Base-by-base conservation (phyloP, 2,113 vertebrate genomes). In the Raja brachyura region DNA sequence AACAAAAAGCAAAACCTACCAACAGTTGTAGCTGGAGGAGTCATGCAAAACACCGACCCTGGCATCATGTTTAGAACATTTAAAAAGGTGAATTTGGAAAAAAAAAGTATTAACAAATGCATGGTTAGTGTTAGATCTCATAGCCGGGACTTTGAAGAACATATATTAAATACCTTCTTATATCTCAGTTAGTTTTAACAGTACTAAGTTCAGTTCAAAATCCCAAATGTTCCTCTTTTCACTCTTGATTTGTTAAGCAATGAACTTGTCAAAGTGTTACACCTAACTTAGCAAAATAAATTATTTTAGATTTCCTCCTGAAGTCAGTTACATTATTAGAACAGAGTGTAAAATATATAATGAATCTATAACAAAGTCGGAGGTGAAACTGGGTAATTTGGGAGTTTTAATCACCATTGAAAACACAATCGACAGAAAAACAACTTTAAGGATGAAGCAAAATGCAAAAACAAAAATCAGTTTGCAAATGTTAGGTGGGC, bases 31-130 rank as follows among this genome's bases (percentile, higher is more conserved):
- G 97, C 98, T 96, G 99, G 98, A 66, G 83, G 83, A 97, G 98
- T 98, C 98, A 99, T 99, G 98, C 99, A 99, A 97, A 99, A 99
- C 97, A 99, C 98, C 98, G 99, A 99, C 97, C 99, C 99, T 99
- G 97, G 95, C 96, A 97, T 95, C 98, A 99, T 97, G 97, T 97
- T 96, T 96, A 96, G 96, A 95, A 96, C 95, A 96, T 97, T 96
- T 95, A 95, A 94, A 96, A 96, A 96, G 78, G 96, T 97, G 96
- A 95, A 97, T 96, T 97, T 97, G 97, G 96, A 96, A 94, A 97
- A 96, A 97, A 97, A 97, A 96, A 92, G 97, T 96, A 96, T 97
- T 97, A 97, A 97, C 96, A 39, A 73, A 92, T 39, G 83, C 83
- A 88, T 54, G 39, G 88, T 92, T 92, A 73, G 90, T 92, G 90